Evolutionary conservation across 2,113 vertebrate genomes (phyloP).

Genomic region (Cebidichthys violaceus): DNA sequence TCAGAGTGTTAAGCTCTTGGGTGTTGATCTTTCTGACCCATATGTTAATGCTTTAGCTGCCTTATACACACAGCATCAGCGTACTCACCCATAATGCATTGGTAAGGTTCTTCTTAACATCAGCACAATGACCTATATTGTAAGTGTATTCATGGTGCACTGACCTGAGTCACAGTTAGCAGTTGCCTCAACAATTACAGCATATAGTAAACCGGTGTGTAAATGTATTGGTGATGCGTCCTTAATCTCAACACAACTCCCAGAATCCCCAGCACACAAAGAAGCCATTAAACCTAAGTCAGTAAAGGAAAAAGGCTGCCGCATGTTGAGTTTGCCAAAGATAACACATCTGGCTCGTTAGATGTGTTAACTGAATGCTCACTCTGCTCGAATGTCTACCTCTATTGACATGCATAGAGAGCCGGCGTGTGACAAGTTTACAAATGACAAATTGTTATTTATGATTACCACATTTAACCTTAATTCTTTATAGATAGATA

Average conservation of each 20-base stretch:
- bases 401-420: not conserved
- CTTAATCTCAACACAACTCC: not conserved
- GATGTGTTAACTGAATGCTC: not conserved
- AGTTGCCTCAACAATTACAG: not conserved
- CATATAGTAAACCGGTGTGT: not conserved
- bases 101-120: conserved; percentile 23
- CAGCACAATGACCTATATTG: conserved; percentile 51
- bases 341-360: not conserved
- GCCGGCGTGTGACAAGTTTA: no score
- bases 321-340: not conserved
- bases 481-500: no score
- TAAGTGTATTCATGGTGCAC: conserved; percentile 32
- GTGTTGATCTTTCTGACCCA: conserved; percentile 9
- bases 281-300: not conserved
- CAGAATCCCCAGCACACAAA: not conserved
- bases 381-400: no score
- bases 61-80: conserved; percentile 10
- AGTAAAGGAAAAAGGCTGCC: not conserved
- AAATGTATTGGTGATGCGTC: not conserved
- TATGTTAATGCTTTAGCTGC: conserved; percentile 16
- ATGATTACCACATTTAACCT: no score
- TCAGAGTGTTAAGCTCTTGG: not conserved
- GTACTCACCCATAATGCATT: conserved; percentile 24
- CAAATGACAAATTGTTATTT: no score
- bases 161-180: conserved; percentile 36